Base-by-base conservation (phyloP, 2,797 vertebrate species). In the Clarias fuscus region DNA sequence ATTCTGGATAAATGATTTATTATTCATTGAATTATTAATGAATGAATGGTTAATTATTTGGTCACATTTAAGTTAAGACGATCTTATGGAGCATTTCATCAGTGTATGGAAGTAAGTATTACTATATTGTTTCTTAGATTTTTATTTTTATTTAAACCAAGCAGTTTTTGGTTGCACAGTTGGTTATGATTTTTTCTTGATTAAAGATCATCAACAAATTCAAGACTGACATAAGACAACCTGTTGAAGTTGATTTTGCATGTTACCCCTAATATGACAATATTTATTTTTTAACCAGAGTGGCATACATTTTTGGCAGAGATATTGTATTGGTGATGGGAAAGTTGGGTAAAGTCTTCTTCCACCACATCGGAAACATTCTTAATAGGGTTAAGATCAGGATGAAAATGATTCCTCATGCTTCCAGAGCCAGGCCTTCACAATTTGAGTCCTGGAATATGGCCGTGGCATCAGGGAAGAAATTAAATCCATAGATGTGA, bases 181-280 rank as follows among this genome's bases (percentile, higher is more conserved):
- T 81, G 37, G 22, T 65, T n/a, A 43, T 81, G n/a, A n/a, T n/a
- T n/a, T n/a, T n/a, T n/a, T n/a, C 61, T 81, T 81, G 37, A 81
- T 81, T 81, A 64, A 65, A 81, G 48, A 65, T 59, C 75, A 61
- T 3, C 58, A 61, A 61, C 3, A 11, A 62, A 13, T 79, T 62
- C 37, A 24, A 79, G 27, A 7, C 76, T 72, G 24, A 27, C 24
- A 40, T 81, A 17, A 64, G 37, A 48, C 61, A 64, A n/a, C 30
- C 11, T 24, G 24, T 40, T 62, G 2, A 24, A 24, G 5, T 67
- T 53, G 22, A 43, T n/a, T 43, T 43, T 27, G 79, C 62, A 65
- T 67, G 79, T 65, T 81, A 43, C 37, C 18, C 24, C 0, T 79
- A 1, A 33, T 61, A 43, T 43, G 7, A 43, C 40, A 43, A 43